Evolutionary conservation across 2,888 invertebrate genomes (phyloP).

Genomic region (Frankliniella fusca): DNA sequence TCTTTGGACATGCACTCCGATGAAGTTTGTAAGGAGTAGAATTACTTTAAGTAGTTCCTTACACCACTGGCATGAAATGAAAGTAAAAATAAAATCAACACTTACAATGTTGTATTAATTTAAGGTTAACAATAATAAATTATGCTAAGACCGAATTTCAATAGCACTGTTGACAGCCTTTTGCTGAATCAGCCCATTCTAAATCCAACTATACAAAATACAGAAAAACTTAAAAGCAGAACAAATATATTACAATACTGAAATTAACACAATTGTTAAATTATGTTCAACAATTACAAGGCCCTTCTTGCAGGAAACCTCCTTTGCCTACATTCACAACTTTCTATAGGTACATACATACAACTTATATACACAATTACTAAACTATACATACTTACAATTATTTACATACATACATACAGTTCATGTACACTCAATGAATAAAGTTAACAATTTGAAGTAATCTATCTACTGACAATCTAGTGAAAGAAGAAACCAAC

Average conservation of each 20-base stretch:
- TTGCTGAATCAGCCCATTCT: not conserved
- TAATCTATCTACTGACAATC: not conserved
- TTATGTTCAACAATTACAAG: conserved; percentile 8
- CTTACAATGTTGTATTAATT: not conserved
- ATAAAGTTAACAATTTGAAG: not conserved
- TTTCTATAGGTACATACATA: not conserved
- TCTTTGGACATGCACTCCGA: conserved; percentile 19
- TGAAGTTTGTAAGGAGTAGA: not conserved
- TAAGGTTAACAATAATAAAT: not conserved
- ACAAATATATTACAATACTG: conserved; percentile 6
- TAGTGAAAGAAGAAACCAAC: not conserved
- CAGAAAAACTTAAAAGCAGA: conserved; percentile 12
- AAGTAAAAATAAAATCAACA: conserved; percentile 11
- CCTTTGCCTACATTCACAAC: not conserved
- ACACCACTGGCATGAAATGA: conserved; percentile 1
- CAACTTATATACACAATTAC: conserved; percentile 1
- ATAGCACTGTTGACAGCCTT: not conserved
- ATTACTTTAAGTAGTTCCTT: not conserved
- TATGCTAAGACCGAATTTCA: not conserved
- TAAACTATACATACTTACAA: not conserved
- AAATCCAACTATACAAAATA: not conserved
- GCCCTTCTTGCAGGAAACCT: not conserved
- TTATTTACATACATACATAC: conserved; percentile 12
- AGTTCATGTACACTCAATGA: not conserved
- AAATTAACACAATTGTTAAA: conserved; percentile 2